Evolutionary conservation across 1,140 invertebrate genomes (phyloP), one percentile per base, ranked within the genome.

Genomic region (Agrilus planipennis): DNA sequence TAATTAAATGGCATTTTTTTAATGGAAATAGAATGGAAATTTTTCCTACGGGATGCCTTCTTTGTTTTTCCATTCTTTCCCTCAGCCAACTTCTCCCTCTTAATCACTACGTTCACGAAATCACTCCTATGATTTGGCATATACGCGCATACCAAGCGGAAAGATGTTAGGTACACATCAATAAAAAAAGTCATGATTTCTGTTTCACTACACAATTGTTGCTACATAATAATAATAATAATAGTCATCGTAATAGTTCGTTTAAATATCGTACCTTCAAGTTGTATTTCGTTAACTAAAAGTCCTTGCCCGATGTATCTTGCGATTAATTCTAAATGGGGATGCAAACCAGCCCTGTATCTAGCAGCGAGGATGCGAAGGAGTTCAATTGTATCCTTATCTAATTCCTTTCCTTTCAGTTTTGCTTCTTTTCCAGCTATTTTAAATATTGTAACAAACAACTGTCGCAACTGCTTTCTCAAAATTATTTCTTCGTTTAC

Each of bases 191-290:
- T n/a, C n/a, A n/a, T n/a, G n/a, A n/a, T n/a, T n/a, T n/a, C n/a
- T n/a, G n/a, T n/a, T n/a, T n/a, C n/a, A n/a, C n/a, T 25, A 12
- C 21, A 16, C 11, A 15, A 6, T 31, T 31, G 1, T 39, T 14
- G 17, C 14, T 11, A 23, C 1, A 29, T n/a, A n/a, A n/a, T n/a
- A n/a, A n/a, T n/a, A n/a, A n/a, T n/a, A n/a, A n/a, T n/a, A n/a
- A n/a, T n/a, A n/a, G n/a, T n/a, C n/a, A n/a, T n/a, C n/a, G n/a
- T n/a, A n/a, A n/a, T n/a, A n/a, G n/a, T n/a, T n/a, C n/a, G n/a
- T 19, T n/a, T n/a, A n/a, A n/a, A n/a, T n/a, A n/a, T n/a, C n/a
- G 42, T 44, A 53, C 57, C 53, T 58, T 58, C 55, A 11, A 60
- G 39, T 43, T 57, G 53, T 4, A 38, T 19, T 46, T 54, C 53